Conservation (phyloP, 2,113 vertebrate species). For the Prinia subflava region DNA sequence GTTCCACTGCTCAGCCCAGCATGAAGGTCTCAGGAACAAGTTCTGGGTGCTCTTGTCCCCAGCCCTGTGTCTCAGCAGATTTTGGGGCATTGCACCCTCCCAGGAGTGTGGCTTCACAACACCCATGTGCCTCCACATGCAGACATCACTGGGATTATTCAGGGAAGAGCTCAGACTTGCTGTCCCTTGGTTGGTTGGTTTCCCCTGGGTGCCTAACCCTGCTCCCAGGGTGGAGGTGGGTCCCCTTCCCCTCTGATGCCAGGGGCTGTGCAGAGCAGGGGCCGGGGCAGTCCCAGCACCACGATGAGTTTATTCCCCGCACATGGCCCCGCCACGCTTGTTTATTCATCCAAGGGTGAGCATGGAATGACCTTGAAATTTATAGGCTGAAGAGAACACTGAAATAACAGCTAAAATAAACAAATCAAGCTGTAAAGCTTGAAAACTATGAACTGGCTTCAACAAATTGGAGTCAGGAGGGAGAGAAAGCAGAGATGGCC, state of each 20-base stretch:
- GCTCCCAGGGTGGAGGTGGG: not conserved
- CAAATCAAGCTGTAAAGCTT: conserved; percentile 50
- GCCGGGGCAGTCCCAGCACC: not conserved
- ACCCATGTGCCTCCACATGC: accelerated
- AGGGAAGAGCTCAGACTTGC: not conserved
- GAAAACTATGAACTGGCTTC: conserved; percentile 32
- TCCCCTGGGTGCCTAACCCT: not conserved
- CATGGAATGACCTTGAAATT: conserved; percentile 64
- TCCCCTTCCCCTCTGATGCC: not conserved
- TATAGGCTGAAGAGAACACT: conserved; percentile 58
- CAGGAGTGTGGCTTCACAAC: not conserved
- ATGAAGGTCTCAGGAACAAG: not conserved
- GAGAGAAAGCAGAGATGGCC: not conserved
- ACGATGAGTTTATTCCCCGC: not conserved
- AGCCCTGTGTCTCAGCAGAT: not conserved
- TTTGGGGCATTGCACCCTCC: not conserved
- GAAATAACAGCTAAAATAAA: conserved; percentile 63
- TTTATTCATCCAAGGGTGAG: conserved; percentile 56
- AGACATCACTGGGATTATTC: not conserved
- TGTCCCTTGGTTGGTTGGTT: not conserved
- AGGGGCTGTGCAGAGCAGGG: not conserved
- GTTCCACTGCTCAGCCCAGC: not conserved
- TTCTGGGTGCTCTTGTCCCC: not conserved
- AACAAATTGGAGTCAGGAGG: not conserved
- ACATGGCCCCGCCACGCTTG: conserved; percentile 27